Base-by-base conservation (phyloP, 2,113 vertebrate genomes). In the Vanacampus margaritifer region DNA sequence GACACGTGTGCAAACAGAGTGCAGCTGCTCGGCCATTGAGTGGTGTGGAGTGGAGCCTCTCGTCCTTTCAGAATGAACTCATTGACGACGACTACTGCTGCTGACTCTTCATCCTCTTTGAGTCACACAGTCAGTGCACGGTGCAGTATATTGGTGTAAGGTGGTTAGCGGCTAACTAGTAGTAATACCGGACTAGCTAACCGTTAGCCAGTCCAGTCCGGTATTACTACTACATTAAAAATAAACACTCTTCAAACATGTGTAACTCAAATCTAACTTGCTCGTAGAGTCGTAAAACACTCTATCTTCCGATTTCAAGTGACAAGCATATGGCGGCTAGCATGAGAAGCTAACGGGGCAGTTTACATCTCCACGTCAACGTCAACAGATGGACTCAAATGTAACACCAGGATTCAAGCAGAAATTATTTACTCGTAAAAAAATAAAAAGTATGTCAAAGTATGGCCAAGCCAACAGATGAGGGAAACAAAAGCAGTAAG, bases 41-140 rank as follows among this genome's bases (percentile, higher is more conserved):
- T 21, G 71, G 63, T 32, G 74, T 87, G 79, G 75, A 89, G 86
- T 92, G 72, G 91, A 69, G 87, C 71, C 68, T 84, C 85, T 84
- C 59, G n/a, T 63, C 71, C 26, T 1, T 12, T 74, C 67, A 83
- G 74, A 87, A 75, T 71, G 61, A 73, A 51, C 13, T 67, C 81
- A 75, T 84, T 84, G 48, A 53, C 19, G 60, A 67, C 32, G 79
- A 78, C 78, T 48, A 26, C 54, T 80, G 78, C 79, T 48, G 26
- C 54, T 57, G 54, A 57, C 26, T 57, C 54, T 57, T 57, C 26
- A 28, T 32, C 26, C 13, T 57, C 54, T 28, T 24, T 23, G 23
- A 26, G 6, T 43, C 60, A 26, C 32, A 23, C 37, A 62, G 39
- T 26, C 23, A 7, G 36, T 59, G 12, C 5, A 41, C 14, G 39